phyloP scores from a whole-genome alignment of 2,797 vertebrate species.

The Molossus alvarezi region DNA sequence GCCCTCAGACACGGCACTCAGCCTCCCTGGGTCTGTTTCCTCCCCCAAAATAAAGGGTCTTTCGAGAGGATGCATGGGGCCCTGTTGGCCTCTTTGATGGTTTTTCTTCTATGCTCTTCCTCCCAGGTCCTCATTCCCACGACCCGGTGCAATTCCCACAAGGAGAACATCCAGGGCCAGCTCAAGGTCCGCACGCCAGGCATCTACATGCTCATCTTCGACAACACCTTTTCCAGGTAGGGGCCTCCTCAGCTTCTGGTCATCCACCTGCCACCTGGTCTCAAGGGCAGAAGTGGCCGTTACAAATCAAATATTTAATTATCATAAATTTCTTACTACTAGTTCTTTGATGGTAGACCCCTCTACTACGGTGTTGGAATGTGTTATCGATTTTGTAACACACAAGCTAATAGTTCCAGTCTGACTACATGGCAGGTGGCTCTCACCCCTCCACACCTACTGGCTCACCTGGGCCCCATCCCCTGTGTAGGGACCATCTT shows the following conservation, averaged over 20 bases:
- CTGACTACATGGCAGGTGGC: accelerated
- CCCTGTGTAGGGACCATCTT: not conserved
- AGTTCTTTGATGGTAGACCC: not conserved
- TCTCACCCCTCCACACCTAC: not conserved
- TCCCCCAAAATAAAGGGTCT: not conserved
- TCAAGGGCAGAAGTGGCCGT: not conserved
- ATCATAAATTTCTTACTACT: too few species aligned
- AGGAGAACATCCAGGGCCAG: slow-evolving; percentile 96
- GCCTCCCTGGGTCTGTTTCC: not conserved
- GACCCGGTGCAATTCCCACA: slow-evolving; percentile 96
- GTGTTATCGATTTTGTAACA: not conserved
- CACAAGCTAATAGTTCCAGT: not conserved
- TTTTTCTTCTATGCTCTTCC: slow-evolving; percentile 14
- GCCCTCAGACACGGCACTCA: not conserved
- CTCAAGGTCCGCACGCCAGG: slow-evolving; percentile 95
- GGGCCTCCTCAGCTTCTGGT: accelerated
- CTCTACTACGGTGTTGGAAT: not conserved
- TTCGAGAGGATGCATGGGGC: not conserved
- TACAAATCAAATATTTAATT: too few species aligned
- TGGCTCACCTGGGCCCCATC: not conserved
- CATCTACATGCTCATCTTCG: slow-evolving; percentile 96
- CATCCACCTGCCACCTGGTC: not conserved
- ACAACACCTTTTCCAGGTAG: slow-evolving; percentile 98
- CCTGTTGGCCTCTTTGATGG: not conserved
- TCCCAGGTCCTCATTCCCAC: slow-evolving; percentile 96